Evolutionary conservation across 2,888 invertebrate species (phyloP), one percentile per base, ranked within the genome.

Genomic region (Malthinus seriepunctatus): DNA sequence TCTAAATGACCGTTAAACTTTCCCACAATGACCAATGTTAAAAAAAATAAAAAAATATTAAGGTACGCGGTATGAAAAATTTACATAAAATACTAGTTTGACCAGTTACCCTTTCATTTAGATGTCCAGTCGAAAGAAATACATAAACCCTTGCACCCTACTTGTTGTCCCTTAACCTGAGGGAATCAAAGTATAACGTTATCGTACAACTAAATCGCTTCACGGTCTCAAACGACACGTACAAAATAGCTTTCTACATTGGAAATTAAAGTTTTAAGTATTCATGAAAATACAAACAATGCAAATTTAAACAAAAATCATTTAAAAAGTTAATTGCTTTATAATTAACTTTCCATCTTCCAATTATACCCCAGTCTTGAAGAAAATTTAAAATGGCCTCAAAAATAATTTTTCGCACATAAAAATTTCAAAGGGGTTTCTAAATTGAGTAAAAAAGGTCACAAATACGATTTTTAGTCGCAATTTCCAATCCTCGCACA

Each of bases 71-170:
- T n/a, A n/a, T 33, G 32, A 59, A 58, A 69, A 68, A 75, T 74
- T 74, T 69, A 69, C 74, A 75, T 75, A 74, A 68, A 63, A 72
- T 73, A 75, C 74, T 72, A 68, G 74, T 75, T 72, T 72, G 73
- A 73, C 74, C 72, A 72, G 71, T 74, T 72, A 57, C 62, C 73
- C 69, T 70, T 64, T 64, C 49, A 54, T 34, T 45, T 61, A 51
- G 53, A 62, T 67, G 68, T 68, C 68, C 67, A 64, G 63, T 62
- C 61, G 47, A 65, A 56, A 64, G 64, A 55, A 61, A 50, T 46
- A 48, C 48, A 56, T 53, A 61, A 38, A 53, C 61, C 56, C 51
- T 51, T 38, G 46, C 55, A 47, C 56, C 52, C 48, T 48, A 49
- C 33, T 52, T 37, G 34, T n/a, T 11, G 37, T 42, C 57, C 51